A percentile compares a stretch with the other conserved stretches of the same genome.
Conservation (phyloP, 2,113 vertebrate genomes). For the Gnathonemus longibarbis region DNA sequence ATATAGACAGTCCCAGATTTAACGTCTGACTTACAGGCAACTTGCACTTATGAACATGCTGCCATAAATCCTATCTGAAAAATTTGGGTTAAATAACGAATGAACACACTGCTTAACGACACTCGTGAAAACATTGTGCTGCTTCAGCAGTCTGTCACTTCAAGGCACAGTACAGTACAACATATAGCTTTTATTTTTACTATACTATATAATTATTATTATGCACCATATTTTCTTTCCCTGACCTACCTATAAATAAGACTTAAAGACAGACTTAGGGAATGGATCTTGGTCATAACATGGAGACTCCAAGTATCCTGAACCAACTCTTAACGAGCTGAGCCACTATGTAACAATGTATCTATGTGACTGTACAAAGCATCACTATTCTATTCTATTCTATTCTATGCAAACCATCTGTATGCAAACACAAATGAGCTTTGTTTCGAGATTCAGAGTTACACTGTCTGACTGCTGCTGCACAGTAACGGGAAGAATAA, state of each 20-base stretch:
- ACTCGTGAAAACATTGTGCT: neutral
- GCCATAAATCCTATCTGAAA: neutral
- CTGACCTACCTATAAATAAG: neutral
- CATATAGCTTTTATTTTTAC: neutral
- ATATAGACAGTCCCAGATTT: neutral
- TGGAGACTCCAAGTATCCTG: neutral
- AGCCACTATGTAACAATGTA: neutral
- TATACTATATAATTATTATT: neutral
- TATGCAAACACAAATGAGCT: neutral
- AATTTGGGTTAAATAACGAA: neutral
- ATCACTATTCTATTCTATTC: neutral
- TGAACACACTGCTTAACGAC: neutral
- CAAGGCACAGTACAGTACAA: neutral
- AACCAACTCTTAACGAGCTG: neutral
- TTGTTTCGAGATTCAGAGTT: neutral
- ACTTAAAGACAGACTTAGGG: neutral
- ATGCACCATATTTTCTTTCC: neutral
- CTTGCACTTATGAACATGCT: neutral
- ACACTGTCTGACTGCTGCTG: neutral
- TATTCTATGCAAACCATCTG: neutral
- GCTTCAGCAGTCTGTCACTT: neutral
- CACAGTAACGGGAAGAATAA: neutral
- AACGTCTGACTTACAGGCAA: neutral
- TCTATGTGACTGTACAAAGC: neutral
- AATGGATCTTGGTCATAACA: neutral